These are phyloP conservation scores for Callorhinus ursinus DNA, from an alignment of 2,113 vertebrate genomes.

Conservation along the genomic window DNA sequence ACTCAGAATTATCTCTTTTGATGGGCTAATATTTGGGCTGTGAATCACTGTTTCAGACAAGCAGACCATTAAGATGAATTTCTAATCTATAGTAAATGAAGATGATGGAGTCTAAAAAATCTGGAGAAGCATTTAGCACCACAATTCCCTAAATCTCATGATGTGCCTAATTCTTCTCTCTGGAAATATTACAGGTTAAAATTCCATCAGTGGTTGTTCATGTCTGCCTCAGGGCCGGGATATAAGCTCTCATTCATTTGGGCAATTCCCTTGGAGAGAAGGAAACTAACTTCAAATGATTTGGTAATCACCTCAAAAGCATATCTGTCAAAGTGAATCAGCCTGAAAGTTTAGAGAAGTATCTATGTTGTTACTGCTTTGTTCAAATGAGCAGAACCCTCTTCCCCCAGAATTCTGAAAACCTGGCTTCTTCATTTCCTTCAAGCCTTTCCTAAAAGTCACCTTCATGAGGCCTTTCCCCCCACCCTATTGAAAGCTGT, in stretches of 20 bases:
- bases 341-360: not conserved
- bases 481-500: not conserved
- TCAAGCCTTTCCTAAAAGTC: not conserved
- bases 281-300: not conserved
- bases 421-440: not conserved
- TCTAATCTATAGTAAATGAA: not conserved
- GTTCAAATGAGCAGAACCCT: not conserved
- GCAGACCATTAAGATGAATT: not conserved
- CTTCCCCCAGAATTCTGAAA: not conserved
- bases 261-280: not conserved
- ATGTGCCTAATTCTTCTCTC: not conserved
- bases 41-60: not conserved
- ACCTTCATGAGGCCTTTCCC: not conserved
- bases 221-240: not conserved
- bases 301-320: not conserved
- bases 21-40: not conserved
- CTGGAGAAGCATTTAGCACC: not conserved
- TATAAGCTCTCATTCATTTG: not conserved
- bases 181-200: constrained; percentile 21
- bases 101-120: not conserved
- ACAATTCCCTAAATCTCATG: not conserved
- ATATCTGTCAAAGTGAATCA: not conserved
- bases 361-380: not conserved
- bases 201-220: not conserved
- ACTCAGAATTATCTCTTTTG: not conserved